Percentiles rank a stretch among this genome's conserved stretches.
These are phyloP conservation scores for Chlamydotis undulata DNA, from an alignment of 2,113 vertebrate species.

Conservation along the genomic window DNA sequence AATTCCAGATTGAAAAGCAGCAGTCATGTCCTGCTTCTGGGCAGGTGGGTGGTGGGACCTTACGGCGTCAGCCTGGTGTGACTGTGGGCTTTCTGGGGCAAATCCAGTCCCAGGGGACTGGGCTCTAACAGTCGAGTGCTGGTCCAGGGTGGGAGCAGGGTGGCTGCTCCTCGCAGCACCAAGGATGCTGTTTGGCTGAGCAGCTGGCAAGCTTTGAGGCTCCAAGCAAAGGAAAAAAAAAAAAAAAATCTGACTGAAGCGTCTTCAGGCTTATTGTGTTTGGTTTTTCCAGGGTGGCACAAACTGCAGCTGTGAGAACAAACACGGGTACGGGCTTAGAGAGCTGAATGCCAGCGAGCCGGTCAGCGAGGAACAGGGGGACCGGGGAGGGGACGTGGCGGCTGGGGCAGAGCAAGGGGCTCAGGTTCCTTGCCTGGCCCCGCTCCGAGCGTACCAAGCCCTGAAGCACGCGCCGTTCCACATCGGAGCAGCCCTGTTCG, in stretches of 20 bases:
- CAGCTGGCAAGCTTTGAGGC: not conserved
- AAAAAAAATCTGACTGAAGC: no score
- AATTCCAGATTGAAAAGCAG: not conserved
- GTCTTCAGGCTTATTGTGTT: no score
- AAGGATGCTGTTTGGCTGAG: not conserved
- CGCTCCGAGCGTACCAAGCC: not conserved
- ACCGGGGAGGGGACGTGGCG: accelerated
- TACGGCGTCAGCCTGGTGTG: not conserved
- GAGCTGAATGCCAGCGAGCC: not conserved
- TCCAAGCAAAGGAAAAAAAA: not conserved
- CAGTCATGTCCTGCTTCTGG: not conserved
- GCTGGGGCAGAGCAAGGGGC: not conserved
- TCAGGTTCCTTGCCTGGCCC: not conserved
- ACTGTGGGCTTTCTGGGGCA: not conserved
- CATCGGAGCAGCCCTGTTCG: no score
- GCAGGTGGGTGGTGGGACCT: no score
- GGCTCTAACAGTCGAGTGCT: no score
- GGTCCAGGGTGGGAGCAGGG: not conserved
- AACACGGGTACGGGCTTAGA: no score
- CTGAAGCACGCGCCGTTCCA: no score
- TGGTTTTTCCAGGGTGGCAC: not conserved
- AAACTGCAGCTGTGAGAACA: not conserved
- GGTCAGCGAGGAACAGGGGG: not conserved
- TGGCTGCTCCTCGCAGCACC: no score
- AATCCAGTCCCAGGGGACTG: not conserved